phyloP scores from a whole-genome alignment of 1,140 invertebrate species.

The Dryas iulia region DNA sequence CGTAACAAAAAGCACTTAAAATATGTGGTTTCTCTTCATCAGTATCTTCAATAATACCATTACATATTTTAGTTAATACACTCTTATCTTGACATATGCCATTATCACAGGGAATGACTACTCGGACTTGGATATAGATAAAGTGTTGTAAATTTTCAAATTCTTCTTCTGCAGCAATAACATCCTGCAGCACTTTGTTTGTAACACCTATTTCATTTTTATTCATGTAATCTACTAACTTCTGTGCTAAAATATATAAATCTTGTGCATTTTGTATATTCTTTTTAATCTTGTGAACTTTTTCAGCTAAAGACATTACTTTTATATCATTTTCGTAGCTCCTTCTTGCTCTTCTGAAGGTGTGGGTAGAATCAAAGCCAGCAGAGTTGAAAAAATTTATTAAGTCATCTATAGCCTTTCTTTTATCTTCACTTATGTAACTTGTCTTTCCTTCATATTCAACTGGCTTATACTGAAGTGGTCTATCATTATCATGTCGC shows the following conservation, averaged over 20 bases:
- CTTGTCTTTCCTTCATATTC: conserved; percentile 30
- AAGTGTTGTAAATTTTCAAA: conserved; percentile 45
- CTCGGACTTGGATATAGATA: conserved; percentile 52
- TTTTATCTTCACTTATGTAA: conserved; percentile 47
- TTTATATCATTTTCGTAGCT: conserved; percentile 51
- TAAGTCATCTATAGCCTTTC: conserved; percentile 64
- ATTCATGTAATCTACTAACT: conserved; percentile 59
- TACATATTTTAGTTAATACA: conserved; percentile 47
- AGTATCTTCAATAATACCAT: conserved; percentile 48
- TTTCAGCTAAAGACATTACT: conserved; percentile 41
- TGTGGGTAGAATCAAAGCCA: conserved; percentile 38
- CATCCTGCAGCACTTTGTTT: conserved; percentile 44
- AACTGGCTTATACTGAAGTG: conserved; percentile 26
- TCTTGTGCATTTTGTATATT: conserved; percentile 48
- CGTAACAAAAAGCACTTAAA: conserved; percentile 50
- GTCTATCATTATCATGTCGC: conserved; percentile 36
- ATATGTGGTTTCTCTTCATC: conserved; percentile 41
- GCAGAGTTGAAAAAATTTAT: conserved; percentile 64
- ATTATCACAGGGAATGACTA: conserved; percentile 48
- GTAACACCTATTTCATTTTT: conserved; percentile 48
- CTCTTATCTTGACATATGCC: conserved; percentile 5
- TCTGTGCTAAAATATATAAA: conserved; percentile 46
- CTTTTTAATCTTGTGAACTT: conserved; percentile 48
- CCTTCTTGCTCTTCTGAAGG: conserved; percentile 42
- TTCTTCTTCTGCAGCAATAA: conserved; percentile 57